These are phyloP conservation scores for Pangasius mekongensis DNA, from an alignment of 2,797 vertebrate genomes.

Conservation along the genomic window DNA sequence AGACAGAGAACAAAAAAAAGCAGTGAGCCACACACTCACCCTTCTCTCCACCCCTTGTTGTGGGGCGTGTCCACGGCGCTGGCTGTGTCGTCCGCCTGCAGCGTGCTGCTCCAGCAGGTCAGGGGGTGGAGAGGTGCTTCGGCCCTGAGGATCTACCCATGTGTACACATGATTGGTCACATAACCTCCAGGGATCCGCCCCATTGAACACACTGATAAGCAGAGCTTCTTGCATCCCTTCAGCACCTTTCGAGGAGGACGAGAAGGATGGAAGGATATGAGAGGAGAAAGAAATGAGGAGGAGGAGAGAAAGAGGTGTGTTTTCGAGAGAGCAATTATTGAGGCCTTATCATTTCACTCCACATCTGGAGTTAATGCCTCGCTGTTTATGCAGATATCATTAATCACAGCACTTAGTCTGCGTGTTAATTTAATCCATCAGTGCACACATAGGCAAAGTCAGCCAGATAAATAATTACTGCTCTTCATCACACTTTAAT, in stretches of 20 bases:
- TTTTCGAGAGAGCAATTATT: conserved; percentile 14
- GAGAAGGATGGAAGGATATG: background rate
- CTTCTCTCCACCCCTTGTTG: conserved; percentile 84
- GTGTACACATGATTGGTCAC: conserved; percentile 93
- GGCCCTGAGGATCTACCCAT: conserved; percentile 88
- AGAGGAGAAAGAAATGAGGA: background rate
- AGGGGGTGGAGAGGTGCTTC: conserved; percentile 82
- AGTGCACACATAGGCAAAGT: conserved; percentile 28
- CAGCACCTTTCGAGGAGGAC: conserved; percentile 80
- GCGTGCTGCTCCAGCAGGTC: conserved; percentile 74
- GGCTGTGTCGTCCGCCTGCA: conserved; percentile 62
- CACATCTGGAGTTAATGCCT: conserved; percentile 29
- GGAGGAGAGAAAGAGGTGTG: background rate
- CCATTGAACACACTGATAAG: conserved; percentile 85
- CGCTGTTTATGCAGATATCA: conserved; percentile 34
- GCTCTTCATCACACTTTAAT: conserved; percentile 31
- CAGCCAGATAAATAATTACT: conserved; percentile 35
- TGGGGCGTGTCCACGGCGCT: conserved; percentile 74
- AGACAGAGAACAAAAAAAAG: background rate
- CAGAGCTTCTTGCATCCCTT: conserved; percentile 91
- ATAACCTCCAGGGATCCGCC: conserved; percentile 90
- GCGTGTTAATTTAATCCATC: conserved; percentile 39
- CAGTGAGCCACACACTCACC: conserved; percentile 68
- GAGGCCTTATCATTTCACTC: conserved; percentile 32
- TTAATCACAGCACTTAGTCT: conserved; percentile 30